Conservation (phyloP, 2,797 vertebrate genomes). For the Atherinosoma microstoma region DNA sequence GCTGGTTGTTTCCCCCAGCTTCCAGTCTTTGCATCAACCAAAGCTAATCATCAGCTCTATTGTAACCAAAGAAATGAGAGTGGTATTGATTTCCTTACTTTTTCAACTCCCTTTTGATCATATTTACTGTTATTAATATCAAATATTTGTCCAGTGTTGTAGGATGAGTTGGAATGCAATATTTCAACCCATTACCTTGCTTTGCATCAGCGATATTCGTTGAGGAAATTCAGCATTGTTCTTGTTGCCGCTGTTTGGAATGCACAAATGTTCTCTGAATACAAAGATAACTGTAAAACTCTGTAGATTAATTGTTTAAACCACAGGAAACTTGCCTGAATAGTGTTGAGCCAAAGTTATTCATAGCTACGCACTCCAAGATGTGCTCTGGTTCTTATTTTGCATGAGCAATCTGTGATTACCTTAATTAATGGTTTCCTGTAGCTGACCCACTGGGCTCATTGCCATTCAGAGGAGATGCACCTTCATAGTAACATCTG, state of each 20-base stretch:
- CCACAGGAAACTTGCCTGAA: not conserved
- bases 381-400: slow-evolving; percentile 18
- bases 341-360: slow-evolving; percentile 13
- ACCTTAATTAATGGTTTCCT: slow-evolving; percentile 59
- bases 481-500: slow-evolving; percentile 30
- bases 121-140: not conserved
- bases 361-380: slow-evolving; percentile 13
- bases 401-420: slow-evolving; percentile 35
- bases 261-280: not conserved
- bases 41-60: not conserved
- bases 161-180: not conserved
- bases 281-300: slow-evolving; percentile 13
- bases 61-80: not conserved
- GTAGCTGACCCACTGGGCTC: slow-evolving; percentile 22
- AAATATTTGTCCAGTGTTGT: not conserved
- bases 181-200: not conserved
- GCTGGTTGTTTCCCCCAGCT: not conserved
- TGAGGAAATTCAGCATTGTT: not conserved
- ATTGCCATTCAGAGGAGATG: slow-evolving; percentile 29
- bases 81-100: not conserved
- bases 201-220: not conserved
- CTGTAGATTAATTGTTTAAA: slow-evolving; percentile 2
- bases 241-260: too few species aligned
- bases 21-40: not conserved
- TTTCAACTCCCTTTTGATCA: not conserved